A percentile compares a stretch with the other conserved stretches of the same genome.
Evolutionary conservation across 2,113 vertebrate genomes (phyloP).

Genomic region (Tor tambroides): DNA sequence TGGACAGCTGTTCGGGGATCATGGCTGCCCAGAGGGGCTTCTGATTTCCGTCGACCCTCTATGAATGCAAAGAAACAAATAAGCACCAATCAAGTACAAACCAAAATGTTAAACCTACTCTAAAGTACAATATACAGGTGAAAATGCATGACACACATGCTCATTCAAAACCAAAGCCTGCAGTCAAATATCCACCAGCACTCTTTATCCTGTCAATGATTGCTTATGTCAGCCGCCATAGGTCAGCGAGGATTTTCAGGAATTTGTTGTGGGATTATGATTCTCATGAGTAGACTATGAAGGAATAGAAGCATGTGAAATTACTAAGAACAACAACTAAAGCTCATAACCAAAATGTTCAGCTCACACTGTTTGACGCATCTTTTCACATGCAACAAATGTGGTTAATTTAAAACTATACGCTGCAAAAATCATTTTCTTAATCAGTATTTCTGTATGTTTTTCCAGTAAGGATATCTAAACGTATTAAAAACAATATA

Average conservation of each 20-base stretch:
- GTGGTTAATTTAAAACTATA: not conserved
- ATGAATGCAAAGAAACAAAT: constrained; percentile 30
- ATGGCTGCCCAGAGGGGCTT: constrained; percentile 85
- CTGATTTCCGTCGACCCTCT: constrained; percentile 92
- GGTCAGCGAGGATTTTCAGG: not conserved
- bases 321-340: not conserved
- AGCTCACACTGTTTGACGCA: not conserved
- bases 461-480: not conserved
- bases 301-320: not conserved
- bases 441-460: not conserved
- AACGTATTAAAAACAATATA: not conserved
- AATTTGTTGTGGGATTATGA: not conserved
- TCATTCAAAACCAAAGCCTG: constrained; percentile 6
- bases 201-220: not conserved
- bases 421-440: not conserved
- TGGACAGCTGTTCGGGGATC: constrained; percentile 98
- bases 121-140: constrained; percentile 36
- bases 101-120: not conserved
- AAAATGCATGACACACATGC: constrained; percentile 20
- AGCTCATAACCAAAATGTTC: constrained; percentile 29
- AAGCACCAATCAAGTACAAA: not conserved
- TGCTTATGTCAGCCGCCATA: constrained; percentile 26
- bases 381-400: constrained; percentile 16
- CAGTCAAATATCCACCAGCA: not conserved
- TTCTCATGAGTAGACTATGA: not conserved